A percentile compares a stretch with the other conserved stretches of the same genome.
Evolutionary conservation across 2,888 invertebrate species (phyloP).

Genomic region (Drosophila mercatorum): DNA sequence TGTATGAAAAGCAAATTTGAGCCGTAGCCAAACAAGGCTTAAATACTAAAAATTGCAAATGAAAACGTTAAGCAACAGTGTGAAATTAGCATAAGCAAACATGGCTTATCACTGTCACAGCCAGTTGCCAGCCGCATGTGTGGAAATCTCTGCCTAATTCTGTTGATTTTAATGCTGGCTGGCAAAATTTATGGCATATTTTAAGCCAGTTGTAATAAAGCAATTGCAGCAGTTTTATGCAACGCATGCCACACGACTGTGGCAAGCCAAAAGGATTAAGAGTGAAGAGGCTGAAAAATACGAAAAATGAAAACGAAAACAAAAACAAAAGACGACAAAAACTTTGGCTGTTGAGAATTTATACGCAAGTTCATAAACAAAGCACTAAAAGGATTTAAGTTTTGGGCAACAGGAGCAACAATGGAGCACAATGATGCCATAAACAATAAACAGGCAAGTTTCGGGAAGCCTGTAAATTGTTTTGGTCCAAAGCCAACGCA

Average conservation of each 20-base stretch:
- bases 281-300: conserved; percentile 29
- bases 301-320: background rate
- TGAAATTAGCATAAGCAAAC: conserved; percentile 14
- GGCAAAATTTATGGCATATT: conserved; percentile 34
- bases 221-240: conserved; percentile 57
- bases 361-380: conserved; percentile 79
- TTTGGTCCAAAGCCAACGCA: conserved; percentile 57
- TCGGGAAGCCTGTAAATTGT: conserved; percentile 77
- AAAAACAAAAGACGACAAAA: conserved; percentile 11
- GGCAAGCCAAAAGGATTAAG: conserved; percentile 62
- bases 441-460: conserved; percentile 83
- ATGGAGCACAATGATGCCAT: conserved; percentile 79
- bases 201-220: conserved; percentile 42
- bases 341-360: conserved; percentile 68
- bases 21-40: conserved; percentile 2
- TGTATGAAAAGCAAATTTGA: background rate
- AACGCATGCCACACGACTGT: conserved; percentile 53
- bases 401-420: conserved; percentile 59
- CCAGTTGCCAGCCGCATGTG: conserved; percentile 1
- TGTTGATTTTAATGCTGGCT: conserved; percentile 17
- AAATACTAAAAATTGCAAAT: conserved; percentile 1
- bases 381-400: conserved; percentile 79
- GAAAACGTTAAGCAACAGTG: conserved; percentile 9
- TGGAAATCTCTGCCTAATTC: conserved; percentile 2
- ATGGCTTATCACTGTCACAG: conserved; percentile 8